These are phyloP conservation scores for Centruroides vittatus DNA, from an alignment of 1,140 invertebrate species.

Conservation along the genomic window DNA sequence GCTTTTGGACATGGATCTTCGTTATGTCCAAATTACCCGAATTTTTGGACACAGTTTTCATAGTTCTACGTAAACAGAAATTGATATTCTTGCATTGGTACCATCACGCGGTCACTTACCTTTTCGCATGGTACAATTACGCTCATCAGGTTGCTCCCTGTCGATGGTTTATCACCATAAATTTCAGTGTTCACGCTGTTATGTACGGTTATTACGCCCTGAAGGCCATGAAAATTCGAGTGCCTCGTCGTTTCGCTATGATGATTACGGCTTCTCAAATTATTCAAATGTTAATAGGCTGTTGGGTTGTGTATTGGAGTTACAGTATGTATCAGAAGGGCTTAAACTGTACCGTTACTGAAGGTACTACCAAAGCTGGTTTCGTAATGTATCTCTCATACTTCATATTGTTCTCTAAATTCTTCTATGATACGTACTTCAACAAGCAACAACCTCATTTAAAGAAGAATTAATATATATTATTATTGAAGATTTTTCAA, in stretches of 20 bases:
- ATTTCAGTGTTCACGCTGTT: slow-evolving; percentile 90
- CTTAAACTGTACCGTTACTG: slow-evolving; percentile 28
- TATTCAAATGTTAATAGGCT: slow-evolving; percentile 88
- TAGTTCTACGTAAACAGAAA: slow-evolving; percentile 87
- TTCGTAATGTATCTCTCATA: slow-evolving; percentile 47
- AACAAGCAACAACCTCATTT: slow-evolving; percentile 1
- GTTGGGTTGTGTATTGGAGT: slow-evolving; percentile 76
- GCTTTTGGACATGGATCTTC: slow-evolving; percentile 94
- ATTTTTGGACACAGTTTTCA: slow-evolving; percentile 91
- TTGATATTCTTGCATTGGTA: slow-evolving; percentile 94
- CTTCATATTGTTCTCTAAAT: slow-evolving; percentile 73
- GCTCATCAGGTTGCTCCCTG: slow-evolving; percentile 89
- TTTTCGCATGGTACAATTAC: slow-evolving; percentile 96
- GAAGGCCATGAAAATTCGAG: slow-evolving; percentile 66
- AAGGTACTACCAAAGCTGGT: slow-evolving; percentile 29
- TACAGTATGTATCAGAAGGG: slow-evolving; percentile 30
- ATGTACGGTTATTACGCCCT: slow-evolving; percentile 97
- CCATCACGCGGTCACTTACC: slow-evolving; percentile 51
- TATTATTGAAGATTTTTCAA: too few species aligned
- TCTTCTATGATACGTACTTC: slow-evolving; percentile 73
- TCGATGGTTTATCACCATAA: slow-evolving; percentile 97
- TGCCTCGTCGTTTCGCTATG: slow-evolving; percentile 73
- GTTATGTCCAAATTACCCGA: slow-evolving; percentile 83
- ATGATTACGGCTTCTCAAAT: slow-evolving; percentile 82
- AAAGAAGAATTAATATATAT: too few species aligned